These are phyloP conservation scores for Cosmopolites sordidus DNA, from an alignment of 2,888 invertebrate genomes.

Conservation along the genomic window DNA sequence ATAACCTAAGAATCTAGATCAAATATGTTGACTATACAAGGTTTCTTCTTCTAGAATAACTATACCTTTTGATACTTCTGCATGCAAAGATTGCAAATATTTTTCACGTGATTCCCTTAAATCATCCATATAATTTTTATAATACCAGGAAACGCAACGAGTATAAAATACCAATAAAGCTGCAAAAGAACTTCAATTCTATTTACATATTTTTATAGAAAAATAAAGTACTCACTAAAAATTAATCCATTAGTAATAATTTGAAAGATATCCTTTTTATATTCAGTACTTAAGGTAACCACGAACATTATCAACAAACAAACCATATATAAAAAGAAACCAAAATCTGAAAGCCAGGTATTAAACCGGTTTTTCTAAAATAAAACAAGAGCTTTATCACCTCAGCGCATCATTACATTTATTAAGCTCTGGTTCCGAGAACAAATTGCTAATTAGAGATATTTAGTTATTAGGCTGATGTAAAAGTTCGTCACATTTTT, in stretches of 20 bases:
- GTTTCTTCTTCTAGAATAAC: too few relatives aligned
- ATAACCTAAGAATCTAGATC: too few relatives aligned
- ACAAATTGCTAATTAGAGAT: too few relatives aligned
- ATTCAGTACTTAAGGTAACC: not conserved
- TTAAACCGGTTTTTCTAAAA: slow-evolving; percentile 3
- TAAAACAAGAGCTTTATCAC: too few relatives aligned
- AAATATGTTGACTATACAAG: too few relatives aligned
- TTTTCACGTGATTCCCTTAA: not conserved
- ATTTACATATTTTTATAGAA: too few relatives aligned
- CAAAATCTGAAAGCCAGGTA: slow-evolving; percentile 1
- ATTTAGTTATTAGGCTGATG: too few relatives aligned
- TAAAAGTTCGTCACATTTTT: too few relatives aligned
- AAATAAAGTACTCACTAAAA: slow-evolving; percentile 6
- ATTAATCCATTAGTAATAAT: not conserved
- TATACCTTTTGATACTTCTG: too few relatives aligned
- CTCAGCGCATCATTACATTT: too few relatives aligned
- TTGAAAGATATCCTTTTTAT: not conserved
- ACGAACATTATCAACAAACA: not conserved
- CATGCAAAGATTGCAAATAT: too few relatives aligned
- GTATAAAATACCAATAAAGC: slow-evolving; percentile 4
- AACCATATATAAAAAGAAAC: slow-evolving; percentile 5
- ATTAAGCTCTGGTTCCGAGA: too few relatives aligned
- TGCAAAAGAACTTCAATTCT: not conserved
- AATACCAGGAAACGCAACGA: slow-evolving; percentile 3
- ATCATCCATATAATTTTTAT: not conserved